phyloP scores from a whole-genome alignment of 2,797 vertebrate species.

The Myotis daubentonii region DNA sequence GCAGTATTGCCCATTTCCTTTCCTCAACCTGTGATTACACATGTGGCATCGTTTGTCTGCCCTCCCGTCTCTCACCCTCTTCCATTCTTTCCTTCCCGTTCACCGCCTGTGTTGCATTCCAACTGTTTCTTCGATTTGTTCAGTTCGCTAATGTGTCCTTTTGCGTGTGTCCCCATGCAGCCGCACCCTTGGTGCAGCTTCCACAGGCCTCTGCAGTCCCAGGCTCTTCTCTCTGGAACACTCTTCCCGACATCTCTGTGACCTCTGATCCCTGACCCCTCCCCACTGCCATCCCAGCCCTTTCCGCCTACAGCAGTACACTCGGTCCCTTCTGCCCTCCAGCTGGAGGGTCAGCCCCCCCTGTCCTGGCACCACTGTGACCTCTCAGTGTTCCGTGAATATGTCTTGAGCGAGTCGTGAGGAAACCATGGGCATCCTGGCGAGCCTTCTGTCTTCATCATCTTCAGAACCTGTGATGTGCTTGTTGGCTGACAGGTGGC shows the following conservation, averaged over 20 bases:
- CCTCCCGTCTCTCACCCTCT: not conserved
- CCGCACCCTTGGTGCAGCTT: not conserved
- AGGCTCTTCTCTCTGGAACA: not conserved
- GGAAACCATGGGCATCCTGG: not conserved
- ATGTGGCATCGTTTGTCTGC: not conserved
- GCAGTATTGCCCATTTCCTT: not conserved
- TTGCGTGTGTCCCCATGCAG: not conserved
- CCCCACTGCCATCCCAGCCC: not conserved
- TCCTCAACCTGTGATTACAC: not conserved
- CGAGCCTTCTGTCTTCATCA: not conserved
- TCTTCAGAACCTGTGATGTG: not conserved
- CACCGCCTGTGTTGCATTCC: not conserved
- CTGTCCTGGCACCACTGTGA: not conserved
- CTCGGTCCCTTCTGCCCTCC: not conserved
- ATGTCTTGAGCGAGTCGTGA: not conserved
- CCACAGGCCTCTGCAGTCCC: not conserved
- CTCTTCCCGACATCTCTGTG: not conserved
- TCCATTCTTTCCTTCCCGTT: not conserved
- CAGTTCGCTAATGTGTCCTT: not conserved
- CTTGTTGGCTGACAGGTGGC: not conserved
- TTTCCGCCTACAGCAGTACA: not conserved
- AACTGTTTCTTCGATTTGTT: not conserved
- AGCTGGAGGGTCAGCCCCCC: not conserved
- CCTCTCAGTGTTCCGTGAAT: not conserved
- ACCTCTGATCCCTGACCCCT: not conserved